These are phyloP conservation scores for Vanessa tameamea DNA, from an alignment of 1,140 invertebrate genomes.

Conservation along the genomic window DNA sequence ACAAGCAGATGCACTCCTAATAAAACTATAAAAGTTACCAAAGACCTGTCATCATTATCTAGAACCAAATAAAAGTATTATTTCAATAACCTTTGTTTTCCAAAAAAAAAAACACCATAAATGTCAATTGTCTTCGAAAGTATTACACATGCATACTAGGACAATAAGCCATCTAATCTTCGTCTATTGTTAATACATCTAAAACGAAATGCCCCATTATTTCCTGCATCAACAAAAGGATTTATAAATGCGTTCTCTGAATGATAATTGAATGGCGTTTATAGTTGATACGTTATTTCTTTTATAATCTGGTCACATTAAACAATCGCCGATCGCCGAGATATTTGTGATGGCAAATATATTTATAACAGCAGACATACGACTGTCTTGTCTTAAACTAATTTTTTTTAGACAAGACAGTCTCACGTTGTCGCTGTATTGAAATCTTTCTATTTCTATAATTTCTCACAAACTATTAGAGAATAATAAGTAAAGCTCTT, in stretches of 20 bases:
- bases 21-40: too few species aligned
- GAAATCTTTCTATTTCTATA: too few species aligned
- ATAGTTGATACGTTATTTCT: slow-evolving; percentile 39
- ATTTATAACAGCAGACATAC: slow-evolving; percentile 5
- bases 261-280: slow-evolving; percentile 25
- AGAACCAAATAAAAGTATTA: too few species aligned
- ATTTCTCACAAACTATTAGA: too few species aligned
- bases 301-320: slow-evolving; percentile 52
- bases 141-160: slow-evolving; percentile 14
- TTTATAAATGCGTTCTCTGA: slow-evolving; percentile 26
- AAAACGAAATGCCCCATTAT: slow-evolving; percentile 37
- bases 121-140: background rate
- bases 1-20: too few species aligned
- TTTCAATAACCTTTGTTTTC: too few species aligned
- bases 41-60: too few species aligned
- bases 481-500: too few species aligned
- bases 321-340: slow-evolving; percentile 42
- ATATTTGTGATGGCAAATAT: slow-evolving; percentile 12
- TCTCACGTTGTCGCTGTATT: too few species aligned
- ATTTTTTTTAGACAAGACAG: background rate
- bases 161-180: slow-evolving; percentile 28
- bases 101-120: background rate
- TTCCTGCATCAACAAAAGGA: slow-evolving; percentile 36
- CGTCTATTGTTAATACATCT: slow-evolving; percentile 33
- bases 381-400: too few species aligned